Percentiles rank a stretch among this genome's conserved stretches.
Conservation (phyloP, 2,113 vertebrate genomes). For the Thomomys bottae region DNA sequence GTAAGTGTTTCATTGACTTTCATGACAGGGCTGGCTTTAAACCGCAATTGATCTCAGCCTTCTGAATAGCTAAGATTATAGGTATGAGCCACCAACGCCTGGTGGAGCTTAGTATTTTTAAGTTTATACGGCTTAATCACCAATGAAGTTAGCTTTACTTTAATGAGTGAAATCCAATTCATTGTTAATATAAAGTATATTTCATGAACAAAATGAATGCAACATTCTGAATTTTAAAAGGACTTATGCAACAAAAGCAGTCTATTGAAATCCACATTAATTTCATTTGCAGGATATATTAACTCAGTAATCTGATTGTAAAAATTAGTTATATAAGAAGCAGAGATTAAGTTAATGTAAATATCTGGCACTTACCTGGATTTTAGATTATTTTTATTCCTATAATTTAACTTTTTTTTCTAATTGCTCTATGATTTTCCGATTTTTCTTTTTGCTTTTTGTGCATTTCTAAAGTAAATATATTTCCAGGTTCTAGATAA, state of each 20-base stretch:
- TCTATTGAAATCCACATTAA: background rate
- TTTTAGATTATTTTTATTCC: too few relatives aligned
- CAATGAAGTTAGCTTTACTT: background rate
- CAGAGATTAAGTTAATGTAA: background rate
- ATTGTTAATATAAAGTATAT: background rate
- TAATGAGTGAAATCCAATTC: background rate
- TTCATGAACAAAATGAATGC: background rate
- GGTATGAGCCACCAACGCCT: too few relatives aligned
- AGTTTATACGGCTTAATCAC: background rate
- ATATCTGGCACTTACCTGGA: background rate
- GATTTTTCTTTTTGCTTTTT: background rate
- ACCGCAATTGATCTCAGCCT: too few relatives aligned
- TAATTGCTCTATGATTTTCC: background rate
- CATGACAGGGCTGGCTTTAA: too few relatives aligned
- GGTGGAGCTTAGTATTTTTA: slow-evolving; percentile 20
- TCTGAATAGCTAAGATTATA: too few relatives aligned
- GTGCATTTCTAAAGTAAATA: background rate
- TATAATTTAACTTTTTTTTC: too few relatives aligned
- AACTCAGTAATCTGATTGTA: background rate
- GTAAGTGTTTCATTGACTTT: too few relatives aligned
- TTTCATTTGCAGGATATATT: background rate
- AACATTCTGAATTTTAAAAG: background rate
- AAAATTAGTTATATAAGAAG: background rate
- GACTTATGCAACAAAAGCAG: background rate
- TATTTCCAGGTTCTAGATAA: background rate